Evolutionary conservation across 2,113 vertebrate species (phyloP).

Genomic region (Protobothrops mucrosquamatus): DNA sequence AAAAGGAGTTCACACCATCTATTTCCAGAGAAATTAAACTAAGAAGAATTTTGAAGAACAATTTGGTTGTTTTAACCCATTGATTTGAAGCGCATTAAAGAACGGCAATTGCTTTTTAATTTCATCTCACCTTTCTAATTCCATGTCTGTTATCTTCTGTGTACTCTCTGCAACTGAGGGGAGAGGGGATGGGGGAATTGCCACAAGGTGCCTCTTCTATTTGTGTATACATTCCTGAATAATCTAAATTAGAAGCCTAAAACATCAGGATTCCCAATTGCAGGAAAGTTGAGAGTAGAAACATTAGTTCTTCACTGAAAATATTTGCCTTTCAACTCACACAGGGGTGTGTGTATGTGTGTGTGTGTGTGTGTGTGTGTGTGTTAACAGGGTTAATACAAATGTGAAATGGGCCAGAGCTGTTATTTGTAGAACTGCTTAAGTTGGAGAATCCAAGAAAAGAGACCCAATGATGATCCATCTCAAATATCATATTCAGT

Average conservation of each 20-base stretch:
- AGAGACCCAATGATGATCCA: not conserved
- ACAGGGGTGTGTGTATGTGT: not conserved
- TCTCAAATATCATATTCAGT: not conserved
- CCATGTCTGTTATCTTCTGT: not conserved
- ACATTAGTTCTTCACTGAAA: too few relatives aligned
- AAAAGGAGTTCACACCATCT: not conserved
- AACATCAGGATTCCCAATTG: not conserved
- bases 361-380: not conserved
- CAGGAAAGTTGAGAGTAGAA: not conserved
- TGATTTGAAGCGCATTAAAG: not conserved
- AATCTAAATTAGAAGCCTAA: not conserved
- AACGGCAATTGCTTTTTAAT: too few relatives aligned
- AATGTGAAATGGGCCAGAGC: not conserved
- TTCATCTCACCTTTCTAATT: too few relatives aligned
- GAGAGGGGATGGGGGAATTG: not conserved
- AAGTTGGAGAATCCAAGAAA: not conserved
- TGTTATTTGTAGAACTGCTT: not conserved
- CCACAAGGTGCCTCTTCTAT: not conserved
- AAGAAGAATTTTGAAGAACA: not conserved
- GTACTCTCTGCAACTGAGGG: not conserved
- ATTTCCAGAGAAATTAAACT: not conserved
- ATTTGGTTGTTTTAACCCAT: not conserved
- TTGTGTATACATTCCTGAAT: not conserved
- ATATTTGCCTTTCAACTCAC: not conserved
- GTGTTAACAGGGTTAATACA: not conserved